These are phyloP conservation scores for Protobothrops mucrosquamatus DNA, from an alignment of 2,113 vertebrate species.

Conservation along the genomic window DNA sequence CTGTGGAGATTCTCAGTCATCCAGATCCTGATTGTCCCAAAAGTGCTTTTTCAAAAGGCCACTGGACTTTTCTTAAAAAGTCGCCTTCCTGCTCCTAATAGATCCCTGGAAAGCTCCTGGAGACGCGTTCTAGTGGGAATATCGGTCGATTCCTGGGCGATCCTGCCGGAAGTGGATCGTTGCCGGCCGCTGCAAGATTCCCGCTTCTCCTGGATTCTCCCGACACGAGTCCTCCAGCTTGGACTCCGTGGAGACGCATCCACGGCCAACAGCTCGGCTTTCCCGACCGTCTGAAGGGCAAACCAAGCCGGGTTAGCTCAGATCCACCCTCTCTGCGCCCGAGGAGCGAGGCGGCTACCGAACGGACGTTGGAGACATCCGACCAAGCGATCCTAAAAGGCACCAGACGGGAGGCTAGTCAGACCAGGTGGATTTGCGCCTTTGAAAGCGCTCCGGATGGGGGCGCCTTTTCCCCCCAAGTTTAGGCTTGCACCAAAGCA, in stretches of 20 bases:
- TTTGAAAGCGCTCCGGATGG: background rate
- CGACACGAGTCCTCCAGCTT: background rate
- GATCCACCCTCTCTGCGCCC: background rate
- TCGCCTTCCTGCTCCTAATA: background rate
- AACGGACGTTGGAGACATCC: background rate
- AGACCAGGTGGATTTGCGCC: background rate
- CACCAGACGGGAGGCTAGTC: background rate
- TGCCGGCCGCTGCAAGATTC: background rate
- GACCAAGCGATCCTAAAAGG: background rate
- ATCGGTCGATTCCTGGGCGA: background rate
- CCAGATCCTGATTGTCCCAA: background rate
- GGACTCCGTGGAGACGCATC: background rate
- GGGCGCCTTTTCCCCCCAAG: background rate
- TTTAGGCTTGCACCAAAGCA: background rate
- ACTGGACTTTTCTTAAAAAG: background rate
- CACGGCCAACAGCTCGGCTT: background rate
- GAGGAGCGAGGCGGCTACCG: no score
- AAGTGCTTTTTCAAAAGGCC: background rate
- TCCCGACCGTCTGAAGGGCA: background rate
- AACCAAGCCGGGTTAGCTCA: background rate
- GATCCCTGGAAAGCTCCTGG: background rate
- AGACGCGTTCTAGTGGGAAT: background rate
- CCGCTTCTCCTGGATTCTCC: background rate
- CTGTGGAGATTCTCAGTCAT: background rate
- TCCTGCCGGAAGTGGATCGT: background rate